Percentiles rank a stretch among this genome's conserved stretches.
Conservation (phyloP, 2,797 vertebrate genomes). For the Sphenopsis melanotis region DNA sequence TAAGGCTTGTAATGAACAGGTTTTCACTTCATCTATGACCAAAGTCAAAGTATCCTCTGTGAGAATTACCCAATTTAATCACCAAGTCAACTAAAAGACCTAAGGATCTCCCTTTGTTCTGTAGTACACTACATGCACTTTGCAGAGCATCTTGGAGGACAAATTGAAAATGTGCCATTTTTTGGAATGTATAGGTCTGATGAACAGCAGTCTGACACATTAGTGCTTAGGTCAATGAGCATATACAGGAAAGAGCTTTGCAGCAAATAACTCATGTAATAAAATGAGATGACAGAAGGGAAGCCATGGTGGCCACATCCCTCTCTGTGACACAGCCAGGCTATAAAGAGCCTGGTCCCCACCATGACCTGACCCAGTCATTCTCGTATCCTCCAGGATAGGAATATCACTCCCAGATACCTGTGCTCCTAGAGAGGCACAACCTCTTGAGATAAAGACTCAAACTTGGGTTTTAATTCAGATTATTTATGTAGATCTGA, state of each 20-base stretch:
- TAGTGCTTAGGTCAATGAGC: background rate
- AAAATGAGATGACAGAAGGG: background rate
- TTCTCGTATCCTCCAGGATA: background rate
- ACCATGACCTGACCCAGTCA: background rate
- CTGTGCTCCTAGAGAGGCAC: background rate
- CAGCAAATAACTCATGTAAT: background rate
- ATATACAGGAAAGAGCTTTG: background rate
- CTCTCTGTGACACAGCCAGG: background rate
- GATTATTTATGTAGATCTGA: background rate
- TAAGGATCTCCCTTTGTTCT: background rate
- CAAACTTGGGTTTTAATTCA: background rate
- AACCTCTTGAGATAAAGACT: background rate
- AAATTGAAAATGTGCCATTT: background rate
- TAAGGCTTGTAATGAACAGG: background rate
- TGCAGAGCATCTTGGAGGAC: background rate
- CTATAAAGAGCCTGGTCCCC: rapidly evolving
- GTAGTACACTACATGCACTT: background rate
- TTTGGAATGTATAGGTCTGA: background rate
- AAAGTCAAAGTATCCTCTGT: background rate
- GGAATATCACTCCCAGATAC: background rate
- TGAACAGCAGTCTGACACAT: background rate
- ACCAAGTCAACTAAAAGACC: background rate
- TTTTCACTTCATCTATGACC: background rate
- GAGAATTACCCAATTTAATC: background rate
- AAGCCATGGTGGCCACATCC: rapidly evolving